These are phyloP conservation scores for Streblospio benedicti DNA, from an alignment of 1,140 invertebrate species.

Conservation along the genomic window DNA sequence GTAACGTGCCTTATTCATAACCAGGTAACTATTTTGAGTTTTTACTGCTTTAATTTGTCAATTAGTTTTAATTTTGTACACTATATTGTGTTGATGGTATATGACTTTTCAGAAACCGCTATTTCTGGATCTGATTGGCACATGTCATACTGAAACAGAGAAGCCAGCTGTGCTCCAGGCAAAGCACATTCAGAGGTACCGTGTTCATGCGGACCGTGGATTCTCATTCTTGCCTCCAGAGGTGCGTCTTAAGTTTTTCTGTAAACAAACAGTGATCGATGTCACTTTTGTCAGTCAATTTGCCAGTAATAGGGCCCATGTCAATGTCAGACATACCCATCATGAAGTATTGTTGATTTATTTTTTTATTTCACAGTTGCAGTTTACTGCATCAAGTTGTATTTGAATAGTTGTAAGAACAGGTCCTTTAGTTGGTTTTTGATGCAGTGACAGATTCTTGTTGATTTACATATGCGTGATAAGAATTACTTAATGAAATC, in stretches of 20 bases:
- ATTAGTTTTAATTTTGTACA: not conserved
- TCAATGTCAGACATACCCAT: no score
- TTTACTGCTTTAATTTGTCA: not conserved
- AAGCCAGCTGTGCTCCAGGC: conserved; percentile 41
- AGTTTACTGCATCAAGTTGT: no score
- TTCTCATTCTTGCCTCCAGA: conserved; percentile 41
- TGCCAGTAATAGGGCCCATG: no score
- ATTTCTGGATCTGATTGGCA: conserved; percentile 42
- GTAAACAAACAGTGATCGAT: no score
- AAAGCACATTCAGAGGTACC: conserved; percentile 35
- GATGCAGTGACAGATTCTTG: no score
- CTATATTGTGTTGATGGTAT: not conserved
- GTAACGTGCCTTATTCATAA: conserved; percentile 42
- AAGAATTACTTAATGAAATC: no score
- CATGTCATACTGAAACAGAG: conserved; percentile 40
- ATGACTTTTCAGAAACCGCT: conserved; percentile 33
- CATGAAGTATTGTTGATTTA: no score
- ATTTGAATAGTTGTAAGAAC: no score
- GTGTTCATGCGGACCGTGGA: conserved; percentile 34
- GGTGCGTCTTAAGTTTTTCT: conserved; percentile 23
- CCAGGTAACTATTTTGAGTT: conserved; percentile 29
- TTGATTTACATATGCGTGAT: no score
- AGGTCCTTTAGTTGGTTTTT: no score
- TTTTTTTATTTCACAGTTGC: no score
- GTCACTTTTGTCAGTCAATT: no score